Percentiles rank a stretch among this genome's conserved stretches.
phyloP scores from a whole-genome alignment of 2,797 vertebrate species.

The Percopsis omiscomaycus region DNA sequence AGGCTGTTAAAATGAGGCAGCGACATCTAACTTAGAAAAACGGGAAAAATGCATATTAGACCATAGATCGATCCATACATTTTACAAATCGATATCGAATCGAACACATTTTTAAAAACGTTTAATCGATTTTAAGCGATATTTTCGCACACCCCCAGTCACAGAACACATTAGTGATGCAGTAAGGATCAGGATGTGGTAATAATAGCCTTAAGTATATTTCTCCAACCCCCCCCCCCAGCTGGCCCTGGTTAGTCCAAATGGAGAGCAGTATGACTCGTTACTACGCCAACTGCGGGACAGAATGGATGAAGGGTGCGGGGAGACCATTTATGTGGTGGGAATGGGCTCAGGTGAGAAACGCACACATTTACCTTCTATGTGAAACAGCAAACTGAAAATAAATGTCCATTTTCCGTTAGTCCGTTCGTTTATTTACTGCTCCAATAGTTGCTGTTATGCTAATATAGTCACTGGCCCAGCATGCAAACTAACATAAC shows the following conservation, averaged over 20 bases:
- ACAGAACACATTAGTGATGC: background rate
- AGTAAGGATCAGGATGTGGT: background rate
- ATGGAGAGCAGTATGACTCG: conserved; percentile 94
- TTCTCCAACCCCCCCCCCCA: conserved; percentile 54
- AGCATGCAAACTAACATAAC: too few species aligned
- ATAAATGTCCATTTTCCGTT: too few species aligned
- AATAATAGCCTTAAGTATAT: conserved; percentile 4
- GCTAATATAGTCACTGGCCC: too few species aligned
- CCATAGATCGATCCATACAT: too few species aligned
- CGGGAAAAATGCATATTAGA: too few species aligned
- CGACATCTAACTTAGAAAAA: too few species aligned
- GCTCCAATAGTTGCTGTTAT: background rate
- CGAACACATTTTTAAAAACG: too few species aligned
- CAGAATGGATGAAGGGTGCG: conserved; percentile 95
- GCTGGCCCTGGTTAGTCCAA: conserved; percentile 95
- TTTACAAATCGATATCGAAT: too few species aligned
- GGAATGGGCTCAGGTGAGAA: conserved; percentile 95
- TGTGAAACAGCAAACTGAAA: background rate
- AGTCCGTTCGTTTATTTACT: too few species aligned
- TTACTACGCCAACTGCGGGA: conserved; percentile 92
- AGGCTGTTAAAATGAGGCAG: too few species aligned
- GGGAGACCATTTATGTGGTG: conserved; percentile 97
- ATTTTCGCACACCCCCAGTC: too few species aligned
- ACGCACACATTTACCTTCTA: background rate
- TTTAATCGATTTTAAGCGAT: too few species aligned